Percentiles rank a stretch among this genome's conserved stretches.
phyloP scores from a whole-genome alignment of 2,113 vertebrate genomes.

The Polypterus senegalus region DNA sequence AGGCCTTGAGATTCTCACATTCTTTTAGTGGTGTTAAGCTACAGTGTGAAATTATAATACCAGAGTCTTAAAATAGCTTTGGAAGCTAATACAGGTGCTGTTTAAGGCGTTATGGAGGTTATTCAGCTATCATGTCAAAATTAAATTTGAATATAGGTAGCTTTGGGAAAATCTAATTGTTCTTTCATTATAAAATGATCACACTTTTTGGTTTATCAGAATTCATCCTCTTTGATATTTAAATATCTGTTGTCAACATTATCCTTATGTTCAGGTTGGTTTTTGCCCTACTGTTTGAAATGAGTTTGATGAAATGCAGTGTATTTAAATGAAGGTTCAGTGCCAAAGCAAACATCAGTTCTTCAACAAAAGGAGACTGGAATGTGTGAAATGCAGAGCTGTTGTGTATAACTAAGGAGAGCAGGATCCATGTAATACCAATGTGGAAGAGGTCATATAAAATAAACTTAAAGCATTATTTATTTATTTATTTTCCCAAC shows the following conservation, averaged over 20 bases:
- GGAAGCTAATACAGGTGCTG: too few species aligned
- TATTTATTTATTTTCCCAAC: not conserved
- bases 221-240: too few species aligned
- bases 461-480: not conserved
- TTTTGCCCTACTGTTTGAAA: conserved; percentile 15
- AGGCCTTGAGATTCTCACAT: too few species aligned
- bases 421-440: conserved; percentile 4
- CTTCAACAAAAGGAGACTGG: conserved; percentile 16
- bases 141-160: too few species aligned
- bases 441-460: conserved; percentile 3
- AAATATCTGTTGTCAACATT: not conserved
- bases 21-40: too few species aligned
- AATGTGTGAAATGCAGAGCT: conserved; percentile 18
- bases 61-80: too few species aligned
- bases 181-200: too few species aligned
- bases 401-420: conserved; percentile 10
- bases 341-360: conserved; percentile 33
- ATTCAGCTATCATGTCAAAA: too few species aligned
- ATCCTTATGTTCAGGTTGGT: conserved; percentile 21
- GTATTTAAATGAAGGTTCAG: conserved; percentile 22
- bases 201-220: too few species aligned
- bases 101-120: too few species aligned
- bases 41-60: too few species aligned
- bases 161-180: too few species aligned
- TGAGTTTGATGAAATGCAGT: conserved; percentile 15